phyloP scores from a whole-genome alignment of 53 echinoderm and acorn worm genomes.

The Apostichopus leukothele region DNA sequence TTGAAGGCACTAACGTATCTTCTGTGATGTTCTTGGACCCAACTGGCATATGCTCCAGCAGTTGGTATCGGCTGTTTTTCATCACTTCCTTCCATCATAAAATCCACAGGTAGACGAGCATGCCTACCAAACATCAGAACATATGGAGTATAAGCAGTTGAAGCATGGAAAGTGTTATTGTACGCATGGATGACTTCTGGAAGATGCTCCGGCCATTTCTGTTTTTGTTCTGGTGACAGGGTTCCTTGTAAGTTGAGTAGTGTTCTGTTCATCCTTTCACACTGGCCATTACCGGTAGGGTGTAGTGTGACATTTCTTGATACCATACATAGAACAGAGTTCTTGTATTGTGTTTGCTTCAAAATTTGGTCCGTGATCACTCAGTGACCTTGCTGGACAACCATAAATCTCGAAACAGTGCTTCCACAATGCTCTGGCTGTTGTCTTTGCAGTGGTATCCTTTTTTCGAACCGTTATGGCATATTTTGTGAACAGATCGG shows the following conservation, averaged over 20 bases:
- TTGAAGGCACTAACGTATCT: background rate
- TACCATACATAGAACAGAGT: slow-evolving; percentile 34
- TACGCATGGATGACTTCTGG: slow-evolving; percentile 38
- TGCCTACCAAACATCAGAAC: slow-evolving; percentile 56
- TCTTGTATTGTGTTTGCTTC: no score
- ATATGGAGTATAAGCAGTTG: slow-evolving; percentile 52
- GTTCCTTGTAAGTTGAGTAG: slow-evolving; percentile 52
- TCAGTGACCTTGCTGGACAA: no score
- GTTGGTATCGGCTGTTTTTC: background rate
- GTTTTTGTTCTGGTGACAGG: slow-evolving; percentile 35
- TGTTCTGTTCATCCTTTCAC: slow-evolving; percentile 61
- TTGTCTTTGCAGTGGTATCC: no score
- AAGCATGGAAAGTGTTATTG: slow-evolving; percentile 48
- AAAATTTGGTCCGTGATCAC: no score
- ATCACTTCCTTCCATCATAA: background rate
- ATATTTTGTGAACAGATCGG: no score
- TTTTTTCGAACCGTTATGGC: no score
- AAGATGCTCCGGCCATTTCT: slow-evolving; percentile 48
- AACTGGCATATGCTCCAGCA: background rate
- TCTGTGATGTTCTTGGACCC: slow-evolving; percentile 36
- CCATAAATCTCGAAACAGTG: no score
- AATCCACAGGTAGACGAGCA: slow-evolving; percentile 42
- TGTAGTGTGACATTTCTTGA: slow-evolving; percentile 52
- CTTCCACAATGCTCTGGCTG: no score
- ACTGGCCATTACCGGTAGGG: slow-evolving; percentile 57